Evolutionary conservation across 2,797 vertebrate species (phyloP).

Genomic region (Notamacropus eugenii): DNA sequence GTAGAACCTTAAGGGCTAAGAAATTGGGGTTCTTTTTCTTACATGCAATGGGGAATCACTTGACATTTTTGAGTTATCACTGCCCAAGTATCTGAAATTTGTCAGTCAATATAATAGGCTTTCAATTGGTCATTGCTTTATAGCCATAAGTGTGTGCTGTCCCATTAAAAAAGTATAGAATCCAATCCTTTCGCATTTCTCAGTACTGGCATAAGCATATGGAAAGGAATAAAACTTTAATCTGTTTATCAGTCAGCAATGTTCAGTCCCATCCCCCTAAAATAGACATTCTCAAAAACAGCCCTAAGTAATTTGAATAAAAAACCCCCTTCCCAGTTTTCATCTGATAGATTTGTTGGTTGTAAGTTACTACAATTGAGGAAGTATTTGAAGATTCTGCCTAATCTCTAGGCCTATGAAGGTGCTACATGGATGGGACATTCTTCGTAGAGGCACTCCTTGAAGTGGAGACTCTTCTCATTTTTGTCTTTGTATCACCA

Average conservation of each 20-base stretch:
- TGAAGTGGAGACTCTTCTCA: not conserved
- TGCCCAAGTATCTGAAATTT: not conserved
- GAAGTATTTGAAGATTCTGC: not conserved
- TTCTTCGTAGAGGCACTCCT: not conserved
- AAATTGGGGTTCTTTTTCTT: not conserved
- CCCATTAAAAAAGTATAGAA: not conserved
- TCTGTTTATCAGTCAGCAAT: not conserved
- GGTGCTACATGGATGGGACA: not conserved
- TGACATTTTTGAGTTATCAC: not conserved
- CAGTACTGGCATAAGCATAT: not conserved
- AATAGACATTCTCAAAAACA: not conserved
- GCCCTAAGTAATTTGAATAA: not conserved
- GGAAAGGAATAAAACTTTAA: not conserved
- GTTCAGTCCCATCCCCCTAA: not conserved
- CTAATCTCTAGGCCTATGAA: not conserved
- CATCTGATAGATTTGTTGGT: not conserved
- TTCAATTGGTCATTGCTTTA: not conserved
- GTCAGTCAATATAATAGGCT: not conserved
- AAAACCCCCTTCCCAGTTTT: not conserved
- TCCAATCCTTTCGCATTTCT: not conserved
- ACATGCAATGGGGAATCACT: not conserved
- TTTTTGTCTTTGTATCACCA: not conserved
- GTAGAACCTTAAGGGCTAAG: not conserved
- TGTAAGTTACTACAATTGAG: not conserved
- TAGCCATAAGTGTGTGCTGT: not conserved